These are phyloP conservation scores for Hirtodrosophila trivittata DNA, from an alignment of 2,888 invertebrate genomes.

Conservation along the genomic window DNA sequence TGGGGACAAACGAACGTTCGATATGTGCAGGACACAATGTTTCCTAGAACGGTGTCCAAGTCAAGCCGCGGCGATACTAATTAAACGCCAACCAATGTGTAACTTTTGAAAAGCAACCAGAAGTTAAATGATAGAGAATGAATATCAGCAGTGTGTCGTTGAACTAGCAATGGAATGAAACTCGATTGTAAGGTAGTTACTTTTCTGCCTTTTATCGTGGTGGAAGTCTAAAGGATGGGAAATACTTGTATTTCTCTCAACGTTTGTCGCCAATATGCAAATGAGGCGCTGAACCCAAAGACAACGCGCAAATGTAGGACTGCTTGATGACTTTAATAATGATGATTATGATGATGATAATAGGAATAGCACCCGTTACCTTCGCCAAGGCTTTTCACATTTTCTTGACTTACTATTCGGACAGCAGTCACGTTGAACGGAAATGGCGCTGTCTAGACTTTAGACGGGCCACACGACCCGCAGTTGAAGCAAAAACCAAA, in stretches of 20 bases:
- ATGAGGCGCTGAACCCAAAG: background rate
- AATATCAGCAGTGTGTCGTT: too few species aligned
- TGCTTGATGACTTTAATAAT: background rate
- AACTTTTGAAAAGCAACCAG: background rate
- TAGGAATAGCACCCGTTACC: slow-evolving; percentile 21
- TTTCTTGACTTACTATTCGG: slow-evolving; percentile 27
- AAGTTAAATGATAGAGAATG: too few species aligned
- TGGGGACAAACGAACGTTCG: slow-evolving; percentile 1
- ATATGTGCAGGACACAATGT: slow-evolving; percentile 2
- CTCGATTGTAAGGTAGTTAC: too few species aligned
- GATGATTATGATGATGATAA: slow-evolving; percentile 26
- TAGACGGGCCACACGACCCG: slow-evolving; percentile 41
- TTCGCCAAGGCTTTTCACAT: slow-evolving; percentile 5
- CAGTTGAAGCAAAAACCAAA: slow-evolving; percentile 14
- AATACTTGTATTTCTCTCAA: background rate
- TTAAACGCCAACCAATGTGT: slow-evolving; percentile 13
- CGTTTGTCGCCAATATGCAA: slow-evolving; percentile 5
- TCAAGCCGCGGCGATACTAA: slow-evolving; percentile 30
- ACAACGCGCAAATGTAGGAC: background rate
- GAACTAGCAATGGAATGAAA: too few species aligned
- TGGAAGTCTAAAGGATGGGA: too few species aligned
- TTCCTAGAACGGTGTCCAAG: background rate
- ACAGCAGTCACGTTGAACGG: slow-evolving; percentile 71
- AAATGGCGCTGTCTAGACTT: slow-evolving; percentile 76
- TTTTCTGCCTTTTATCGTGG: too few species aligned